A percentile compares a stretch with the other conserved stretches of the same genome.
Evolutionary conservation across 1,140 invertebrate species (phyloP).

Genomic region (Whitmania pigra): DNA sequence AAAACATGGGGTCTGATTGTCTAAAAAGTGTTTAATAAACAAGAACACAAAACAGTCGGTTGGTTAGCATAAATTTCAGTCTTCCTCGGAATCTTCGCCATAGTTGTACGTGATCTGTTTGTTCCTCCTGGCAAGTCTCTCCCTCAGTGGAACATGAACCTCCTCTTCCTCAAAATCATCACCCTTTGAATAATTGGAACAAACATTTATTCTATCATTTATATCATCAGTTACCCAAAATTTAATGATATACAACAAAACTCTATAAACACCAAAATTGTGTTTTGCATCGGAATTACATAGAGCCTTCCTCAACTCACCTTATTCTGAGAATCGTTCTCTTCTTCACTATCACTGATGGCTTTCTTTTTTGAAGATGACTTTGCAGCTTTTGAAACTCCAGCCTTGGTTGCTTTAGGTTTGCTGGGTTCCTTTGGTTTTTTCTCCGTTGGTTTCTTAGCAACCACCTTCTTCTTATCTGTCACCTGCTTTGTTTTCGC

Average conservation of each 20-base stretch:
- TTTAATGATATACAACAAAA: no score
- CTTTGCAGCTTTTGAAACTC: neutral
- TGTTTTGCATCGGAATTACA: no score
- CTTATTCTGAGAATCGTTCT: neutral
- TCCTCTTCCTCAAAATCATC: neutral
- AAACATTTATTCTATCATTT: no score
- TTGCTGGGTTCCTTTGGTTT: neutral
- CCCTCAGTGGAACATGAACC: constrained; percentile 13
- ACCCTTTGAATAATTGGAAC: neutral
- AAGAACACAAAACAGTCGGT: no score
- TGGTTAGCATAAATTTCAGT: neutral
- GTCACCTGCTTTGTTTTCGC: neutral
- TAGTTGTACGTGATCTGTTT: constrained; percentile 3
- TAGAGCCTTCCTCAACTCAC: neutral
- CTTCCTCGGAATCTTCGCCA: constrained; percentile 4
- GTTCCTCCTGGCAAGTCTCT: constrained; percentile 10
- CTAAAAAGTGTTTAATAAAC: no score
- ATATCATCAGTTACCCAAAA: no score
- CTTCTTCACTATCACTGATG: neutral
- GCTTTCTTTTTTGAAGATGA: neutral
- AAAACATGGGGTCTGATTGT: no score
- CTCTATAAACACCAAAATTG: no score
- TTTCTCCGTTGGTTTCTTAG: neutral
- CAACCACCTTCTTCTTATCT: no score
- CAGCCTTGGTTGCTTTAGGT: neutral